These are phyloP conservation scores for Megaceryle torquata DNA, from an alignment of 2,113 vertebrate species.

Conservation along the genomic window DNA sequence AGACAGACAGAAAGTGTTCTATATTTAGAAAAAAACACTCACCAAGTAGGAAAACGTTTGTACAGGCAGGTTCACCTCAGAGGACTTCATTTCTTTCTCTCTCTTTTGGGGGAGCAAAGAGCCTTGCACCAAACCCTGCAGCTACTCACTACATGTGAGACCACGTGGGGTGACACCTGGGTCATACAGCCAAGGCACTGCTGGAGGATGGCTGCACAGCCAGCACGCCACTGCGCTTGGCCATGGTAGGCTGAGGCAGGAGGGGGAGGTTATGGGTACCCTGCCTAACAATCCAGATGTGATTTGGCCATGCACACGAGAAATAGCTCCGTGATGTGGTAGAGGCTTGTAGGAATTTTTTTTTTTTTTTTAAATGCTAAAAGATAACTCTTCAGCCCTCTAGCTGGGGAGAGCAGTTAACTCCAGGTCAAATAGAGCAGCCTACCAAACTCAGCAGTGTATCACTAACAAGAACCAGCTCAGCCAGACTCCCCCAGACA, in stretches of 20 bases:
- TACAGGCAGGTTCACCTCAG: slow-evolving; percentile 15
- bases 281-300: neutral
- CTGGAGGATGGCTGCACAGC: neutral
- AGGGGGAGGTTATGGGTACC: neutral
- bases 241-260: neutral
- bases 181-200: neutral
- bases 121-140: neutral
- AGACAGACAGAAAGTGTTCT: slow-evolving; percentile 50
- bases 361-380: neutral
- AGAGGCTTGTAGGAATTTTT: neutral
- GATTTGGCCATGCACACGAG: neutral
- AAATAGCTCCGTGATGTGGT: neutral
- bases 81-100: slow-evolving; percentile 29
- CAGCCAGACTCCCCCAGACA: neutral
- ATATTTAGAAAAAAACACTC: slow-evolving; percentile 31
- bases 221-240: accelerated
- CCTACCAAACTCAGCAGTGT: neutral
- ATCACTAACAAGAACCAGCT: neutral
- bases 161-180: neutral
- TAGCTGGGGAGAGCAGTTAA: neutral
- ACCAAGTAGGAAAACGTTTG: slow-evolving; percentile 34
- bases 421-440: neutral
- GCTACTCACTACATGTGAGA: neutral
- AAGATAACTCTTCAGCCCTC: neutral
- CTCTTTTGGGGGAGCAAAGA: neutral